phyloP scores from a whole-genome alignment of 2,113 vertebrate species.

The Sinocyclocheilus grahami region DNA sequence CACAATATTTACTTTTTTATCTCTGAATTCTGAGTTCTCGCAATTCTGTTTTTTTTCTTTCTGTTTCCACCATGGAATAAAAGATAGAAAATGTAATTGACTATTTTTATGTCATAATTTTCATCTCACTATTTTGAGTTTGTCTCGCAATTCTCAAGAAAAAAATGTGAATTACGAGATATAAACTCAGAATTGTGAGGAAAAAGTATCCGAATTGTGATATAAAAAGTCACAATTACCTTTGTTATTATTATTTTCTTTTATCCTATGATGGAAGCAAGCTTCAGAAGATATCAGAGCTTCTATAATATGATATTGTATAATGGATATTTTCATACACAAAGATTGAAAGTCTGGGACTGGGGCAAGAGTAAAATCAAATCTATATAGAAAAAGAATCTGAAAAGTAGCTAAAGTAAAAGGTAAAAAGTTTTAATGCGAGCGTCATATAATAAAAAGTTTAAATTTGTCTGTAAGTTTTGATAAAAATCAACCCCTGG shows the following conservation, averaged over 20 bases:
- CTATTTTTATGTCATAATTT: neutral
- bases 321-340: neutral
- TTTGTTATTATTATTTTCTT: too few relatives aligned
- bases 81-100: neutral
- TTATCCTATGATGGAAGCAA: too few relatives aligned
- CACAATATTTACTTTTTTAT: too few relatives aligned
- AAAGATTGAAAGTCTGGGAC: neutral
- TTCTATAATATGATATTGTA: neutral
- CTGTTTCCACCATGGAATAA: neutral
- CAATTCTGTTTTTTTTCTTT: too few relatives aligned
- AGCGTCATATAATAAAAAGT: neutral
- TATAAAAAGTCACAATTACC: too few relatives aligned
- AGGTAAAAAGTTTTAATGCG: neutral
- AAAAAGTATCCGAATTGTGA: too few relatives aligned
- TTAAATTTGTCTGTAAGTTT: neutral
- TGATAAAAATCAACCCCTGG: neutral
- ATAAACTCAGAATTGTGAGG: too few relatives aligned
- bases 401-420: neutral
- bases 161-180: too few relatives aligned
- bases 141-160: neutral
- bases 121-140: neutral
- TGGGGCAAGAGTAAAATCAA: neutral
- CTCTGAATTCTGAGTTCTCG: too few relatives aligned
- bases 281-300: neutral
- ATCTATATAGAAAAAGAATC: neutral